Conservation (phyloP, 2,888 invertebrate species). For the Metellina segmentata region DNA sequence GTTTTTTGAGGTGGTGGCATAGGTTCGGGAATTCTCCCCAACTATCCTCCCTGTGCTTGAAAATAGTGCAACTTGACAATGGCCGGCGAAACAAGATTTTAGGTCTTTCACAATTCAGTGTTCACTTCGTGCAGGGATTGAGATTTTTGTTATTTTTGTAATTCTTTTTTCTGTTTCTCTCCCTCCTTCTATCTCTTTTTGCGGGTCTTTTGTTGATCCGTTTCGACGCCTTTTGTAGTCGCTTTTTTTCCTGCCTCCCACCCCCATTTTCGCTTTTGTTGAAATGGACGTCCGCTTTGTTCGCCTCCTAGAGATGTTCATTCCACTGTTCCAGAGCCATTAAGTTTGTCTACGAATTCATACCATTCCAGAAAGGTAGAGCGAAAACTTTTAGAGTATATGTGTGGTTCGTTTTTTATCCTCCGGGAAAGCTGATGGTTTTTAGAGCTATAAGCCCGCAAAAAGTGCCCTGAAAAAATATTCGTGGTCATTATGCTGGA, state of each 20-base stretch:
- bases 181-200: conserved; percentile 19
- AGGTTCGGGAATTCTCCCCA: conserved; percentile 7
- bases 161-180: conserved; percentile 16
- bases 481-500: conserved; percentile 4
- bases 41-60: conserved; percentile 30
- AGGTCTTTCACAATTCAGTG: conserved; percentile 48
- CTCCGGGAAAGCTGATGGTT: conserved; percentile 16
- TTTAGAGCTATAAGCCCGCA: conserved; percentile 26
- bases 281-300: conserved; percentile 56
- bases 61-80: conserved; percentile 67
- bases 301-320: conserved; percentile 51
- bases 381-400: conserved; percentile 23
- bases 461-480: background rate
- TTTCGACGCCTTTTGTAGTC: conserved; percentile 61
- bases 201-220: conserved; percentile 50
- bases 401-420: conserved; percentile 8
- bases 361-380: conserved; percentile 50
- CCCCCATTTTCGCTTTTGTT: conserved; percentile 50
- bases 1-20: conserved; percentile 4
- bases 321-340: conserved; percentile 51
- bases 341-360: conserved; percentile 60
- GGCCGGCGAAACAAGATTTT: conserved; percentile 64
- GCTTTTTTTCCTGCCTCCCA: background rate
- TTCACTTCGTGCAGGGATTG: conserved; percentile 45
- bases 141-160: conserved; percentile 50